Evolutionary conservation across 2,888 invertebrate genomes (phyloP), one percentile per base, ranked within the genome.

Genomic region (Deilephila elpenor): DNA sequence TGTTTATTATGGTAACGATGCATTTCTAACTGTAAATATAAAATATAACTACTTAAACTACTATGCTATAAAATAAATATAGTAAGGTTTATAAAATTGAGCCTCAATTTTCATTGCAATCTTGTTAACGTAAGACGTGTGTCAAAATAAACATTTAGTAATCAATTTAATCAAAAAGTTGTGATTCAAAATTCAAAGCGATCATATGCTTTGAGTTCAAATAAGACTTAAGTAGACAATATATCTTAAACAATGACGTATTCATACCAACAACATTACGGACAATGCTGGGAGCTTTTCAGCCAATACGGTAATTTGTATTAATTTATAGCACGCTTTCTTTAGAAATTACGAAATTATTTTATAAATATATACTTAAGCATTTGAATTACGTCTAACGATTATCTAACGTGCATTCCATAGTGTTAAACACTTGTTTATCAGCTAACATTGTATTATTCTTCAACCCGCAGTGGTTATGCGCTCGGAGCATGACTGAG

Each of bases 241-340:
- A 20, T 20, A 64, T n/a, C 19, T 6, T 8, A n/a, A 44, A 67
- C 25, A 67, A 67, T 51, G 44, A 44, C 44, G 44, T 59, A 56
- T 59, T 44, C 64, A 25, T 7, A 7, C 19, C 19, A 59, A 70
- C 72, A 70, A 59, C 56, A 59, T 59, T 67, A 62, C 34, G 72
- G 70, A 64, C 51, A 70, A 59, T 75, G 71, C 72, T 60, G n/a
- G 62, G 44, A 62, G 37, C 61, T 74, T 44, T 59, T 75, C 64
- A 72, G 51, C 37, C 70, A 59, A 72, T 62, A 74, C 20, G 75
- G 75, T 75, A 75, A 72, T 59, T 51, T 74, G n/a, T 25, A 29
- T 51, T 6, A 7, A 51, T 71, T 59, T 56, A 37, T 29, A 44
- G 14, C 6, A 67, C 11, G n/a, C 5, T 56, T 19, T 56, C 5